Base-by-base conservation (phyloP, 2,797 vertebrate genomes). In the Masticophis lateralis region DNA sequence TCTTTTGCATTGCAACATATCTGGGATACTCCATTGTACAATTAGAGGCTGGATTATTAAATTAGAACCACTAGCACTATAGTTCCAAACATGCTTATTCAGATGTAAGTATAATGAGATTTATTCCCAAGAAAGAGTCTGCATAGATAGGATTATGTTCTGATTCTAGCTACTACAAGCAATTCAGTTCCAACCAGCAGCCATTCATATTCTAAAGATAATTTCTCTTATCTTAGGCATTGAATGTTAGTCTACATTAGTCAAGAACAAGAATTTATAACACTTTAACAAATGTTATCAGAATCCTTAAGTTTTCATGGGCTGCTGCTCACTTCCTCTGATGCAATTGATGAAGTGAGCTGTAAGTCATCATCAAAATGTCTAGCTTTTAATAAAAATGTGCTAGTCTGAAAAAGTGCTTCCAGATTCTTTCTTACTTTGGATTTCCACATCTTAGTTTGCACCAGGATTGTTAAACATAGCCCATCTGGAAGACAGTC, bases 11-110 rank as follows among this genome's bases (percentile, higher is more conserved):
- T 83, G 37, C 95, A 93, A 94, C 95, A 94, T 43, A 60, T 95
- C 88, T 89, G 16, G 32, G 89, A 94, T 95, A 94, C 92, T 95
- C 93, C 93, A 95, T 95, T 95, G 93, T 55, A 91, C 92, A n/a
- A 91, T 92, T 92, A 47, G 0, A 95, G 57, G 0, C 88, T 43
- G 91, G 61, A 74, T 86, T 28, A 90, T 86, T 63, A 74, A 66
- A 91, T 37, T 94, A 2, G 37, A 0, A 1, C 3, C 2, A 0
- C 1, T 87, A 92, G 61, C 66, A 89, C 1, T 0, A 18, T 56
- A 93, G 87, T 87, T 63, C 83, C 51, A 88, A 91, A 91, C 94
- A 92, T 47, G 74, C 43, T 25, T 83, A 47, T 83, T 83, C 37
- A 83, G 74, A 47, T 25, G 43, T 83, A 83, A 83, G 20, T 25